These are phyloP conservation scores for Serilophus lunatus DNA, from an alignment of 2,113 vertebrate genomes.

Conservation along the genomic window DNA sequence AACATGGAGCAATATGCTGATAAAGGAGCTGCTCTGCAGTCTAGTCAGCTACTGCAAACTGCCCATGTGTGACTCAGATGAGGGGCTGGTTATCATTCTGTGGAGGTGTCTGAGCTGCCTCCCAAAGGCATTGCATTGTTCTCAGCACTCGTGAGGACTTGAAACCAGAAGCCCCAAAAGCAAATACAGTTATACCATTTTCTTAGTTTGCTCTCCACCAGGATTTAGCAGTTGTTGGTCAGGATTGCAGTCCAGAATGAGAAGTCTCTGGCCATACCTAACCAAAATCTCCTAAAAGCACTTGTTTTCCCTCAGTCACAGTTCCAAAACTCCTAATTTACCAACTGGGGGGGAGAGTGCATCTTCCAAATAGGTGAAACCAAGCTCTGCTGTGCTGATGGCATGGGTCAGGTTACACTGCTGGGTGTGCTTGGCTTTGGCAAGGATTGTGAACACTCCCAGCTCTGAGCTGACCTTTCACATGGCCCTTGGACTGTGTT, in stretches of 20 bases:
- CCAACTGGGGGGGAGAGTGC: not conserved
- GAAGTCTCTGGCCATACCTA: not conserved
- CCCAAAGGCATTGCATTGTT: not conserved
- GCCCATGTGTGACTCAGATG: fast-evolving
- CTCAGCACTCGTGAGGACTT: too few relatives aligned
- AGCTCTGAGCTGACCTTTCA: not conserved
- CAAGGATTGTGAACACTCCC: not conserved
- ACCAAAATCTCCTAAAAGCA: not conserved
- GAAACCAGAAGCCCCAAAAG: too few relatives aligned
- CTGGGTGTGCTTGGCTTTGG: not conserved
- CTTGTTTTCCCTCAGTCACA: not conserved
- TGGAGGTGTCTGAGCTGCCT: not conserved
- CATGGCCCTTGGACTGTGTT: not conserved
- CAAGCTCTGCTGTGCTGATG: fast-evolving
- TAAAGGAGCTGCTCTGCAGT: not conserved
- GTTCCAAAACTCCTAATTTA: not conserved
- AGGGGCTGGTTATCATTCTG: not conserved
- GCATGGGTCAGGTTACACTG: not conserved
- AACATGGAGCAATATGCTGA: not conserved
- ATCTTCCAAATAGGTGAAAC: not conserved
- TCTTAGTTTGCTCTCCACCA: not conserved
- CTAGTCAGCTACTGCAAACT: not conserved
- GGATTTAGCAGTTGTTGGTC: not conserved
- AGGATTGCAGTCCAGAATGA: not conserved
- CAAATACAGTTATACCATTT: fast-evolving